Percentiles rank a stretch among this genome's conserved stretches.
These are phyloP conservation scores for Chaetura pelagica DNA, from an alignment of 2,113 vertebrate genomes.

Conservation along the genomic window DNA sequence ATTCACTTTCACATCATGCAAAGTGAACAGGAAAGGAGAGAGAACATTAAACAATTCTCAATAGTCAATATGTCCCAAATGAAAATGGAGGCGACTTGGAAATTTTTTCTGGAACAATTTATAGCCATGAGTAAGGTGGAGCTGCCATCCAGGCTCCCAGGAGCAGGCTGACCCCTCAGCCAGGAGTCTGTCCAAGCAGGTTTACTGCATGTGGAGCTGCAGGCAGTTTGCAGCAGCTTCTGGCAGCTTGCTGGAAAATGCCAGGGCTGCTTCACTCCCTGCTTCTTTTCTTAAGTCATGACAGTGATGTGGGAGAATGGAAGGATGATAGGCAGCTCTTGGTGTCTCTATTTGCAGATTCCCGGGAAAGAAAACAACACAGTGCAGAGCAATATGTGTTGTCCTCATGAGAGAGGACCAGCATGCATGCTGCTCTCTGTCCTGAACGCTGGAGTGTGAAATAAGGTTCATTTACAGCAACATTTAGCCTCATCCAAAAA, in stretches of 20 bases:
- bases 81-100: background rate
- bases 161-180: background rate
- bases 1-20: background rate
- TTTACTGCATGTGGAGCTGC: background rate
- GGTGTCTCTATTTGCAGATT: background rate
- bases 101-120: background rate
- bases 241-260: background rate
- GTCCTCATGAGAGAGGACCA: background rate
- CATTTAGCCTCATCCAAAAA: background rate
- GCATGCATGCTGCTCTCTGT: background rate
- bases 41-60: background rate
- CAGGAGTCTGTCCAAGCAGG: background rate
- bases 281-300: background rate
- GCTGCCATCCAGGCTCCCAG: background rate
- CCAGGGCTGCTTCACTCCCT: background rate
- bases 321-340: background rate
- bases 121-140: background rate
- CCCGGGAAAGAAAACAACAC: background rate
- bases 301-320: background rate
- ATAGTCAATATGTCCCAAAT: background rate
- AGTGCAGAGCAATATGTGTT: rapidly evolving
- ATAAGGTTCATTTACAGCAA: background rate
- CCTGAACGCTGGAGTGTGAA: background rate
- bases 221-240: background rate
- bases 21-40: background rate